Base-by-base conservation (phyloP, 1,140 invertebrate species). In the Calosoma granatense region DNA sequence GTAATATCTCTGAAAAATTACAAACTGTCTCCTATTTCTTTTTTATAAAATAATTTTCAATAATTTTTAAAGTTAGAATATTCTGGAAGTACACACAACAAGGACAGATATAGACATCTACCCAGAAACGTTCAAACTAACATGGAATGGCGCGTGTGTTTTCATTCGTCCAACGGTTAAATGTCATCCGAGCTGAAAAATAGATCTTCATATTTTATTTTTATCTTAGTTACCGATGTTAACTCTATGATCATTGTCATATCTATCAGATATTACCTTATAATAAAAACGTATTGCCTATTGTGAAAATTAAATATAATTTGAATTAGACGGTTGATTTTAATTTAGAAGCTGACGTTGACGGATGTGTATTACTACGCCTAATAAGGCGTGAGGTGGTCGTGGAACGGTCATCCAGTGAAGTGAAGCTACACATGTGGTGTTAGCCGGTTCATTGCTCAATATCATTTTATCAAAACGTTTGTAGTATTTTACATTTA, bases 371-470 rank as follows among this genome's bases (percentile, higher is more conserved):
- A 47, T 47, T 17, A 9, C 41, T 47, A 47, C 41, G 6, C 41
- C 9, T 17, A 6, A 47, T 17, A 11, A 17, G 15, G 6, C 15
- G 41, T 47, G 41, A 47, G 15, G 41, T 47, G 41, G 41, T 47
- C 41, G 41, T 17, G 3, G 41, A 47, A 47, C 41, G 41, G 6
- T 47, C 41, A 47, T 47, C 41, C 9, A 47, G 41, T 47, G 15
- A 47, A 6, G 41, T 36, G 15, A 12, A 47, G 41, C 41, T 47
- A 47, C 41, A 63, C 63, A 64, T 63, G 64, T 65, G 62, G 59
- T 65, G 60, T 60, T 58, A 54, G 57, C 62, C 64, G 64, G 62
- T 54, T 23, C 53, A 15, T 9, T 54, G 21, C 20, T 53, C 22
- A 53, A 21, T 53, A 53, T 53, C 19, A 54, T 20, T 47, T 47